Base-by-base conservation (phyloP, 30 jellyfish, hydroid and myxozoan species). In the Aurelia coerulea region DNA sequence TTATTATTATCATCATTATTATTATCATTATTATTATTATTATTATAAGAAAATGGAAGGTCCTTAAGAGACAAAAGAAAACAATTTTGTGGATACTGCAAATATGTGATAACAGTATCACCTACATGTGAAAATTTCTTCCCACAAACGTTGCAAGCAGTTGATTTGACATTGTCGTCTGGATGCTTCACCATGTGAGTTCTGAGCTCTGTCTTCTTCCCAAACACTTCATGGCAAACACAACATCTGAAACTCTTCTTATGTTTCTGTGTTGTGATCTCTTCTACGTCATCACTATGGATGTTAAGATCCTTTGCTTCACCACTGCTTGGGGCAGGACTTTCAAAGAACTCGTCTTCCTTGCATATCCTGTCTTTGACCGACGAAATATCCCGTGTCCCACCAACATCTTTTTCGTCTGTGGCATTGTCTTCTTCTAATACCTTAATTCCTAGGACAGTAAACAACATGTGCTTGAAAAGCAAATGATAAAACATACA, bases 91-190 rank as follows among this genome's bases (percentile, higher is more conserved):
- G 11, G 68, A 59, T 62, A 17, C 2, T 62, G 5, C 11, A 68
- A 68, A 68, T 68, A 12, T 19, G 19, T 16, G 19, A 15, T 52
- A 53, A 56, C 12, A n/a, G 5, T 10, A 11, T 7, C 4, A 51
- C 80, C 23, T 81, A 81, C 91, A 18, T 68, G 84, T 10, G 91
- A 81, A 49, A 81, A 81, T 31, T 62, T 54, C 59, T 81, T 81
- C 73, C 37, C 62, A 39, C 91, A 81, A 19, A 68, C 71, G 12
- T 70, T 52, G 73, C 91, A 81, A 33, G 68, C 51, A n/a, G 71
- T 31, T 14, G 63, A 19, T 23, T 68, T 81, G 66, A 34, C 62
- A 80, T 6, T 67, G 23, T 37, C 52, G 1, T 49, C 85, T 11
- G 85, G 85, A 74, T 74, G 85, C 11, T 13, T 12, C 49, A 50